These are phyloP conservation scores for Thryonomys swinderianus DNA, from an alignment of 2,113 vertebrate species.

Conservation along the genomic window DNA sequence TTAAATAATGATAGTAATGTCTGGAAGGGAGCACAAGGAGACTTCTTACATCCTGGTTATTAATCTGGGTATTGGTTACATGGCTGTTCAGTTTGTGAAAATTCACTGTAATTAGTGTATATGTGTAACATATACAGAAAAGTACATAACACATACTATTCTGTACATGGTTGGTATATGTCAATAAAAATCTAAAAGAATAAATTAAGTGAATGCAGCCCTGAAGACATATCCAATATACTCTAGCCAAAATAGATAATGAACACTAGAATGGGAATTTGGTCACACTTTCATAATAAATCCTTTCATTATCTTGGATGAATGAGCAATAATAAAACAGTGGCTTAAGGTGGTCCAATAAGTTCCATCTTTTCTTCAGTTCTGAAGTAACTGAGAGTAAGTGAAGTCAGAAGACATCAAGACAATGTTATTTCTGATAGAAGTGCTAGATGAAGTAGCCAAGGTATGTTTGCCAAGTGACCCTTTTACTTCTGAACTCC, in stretches of 20 bases:
- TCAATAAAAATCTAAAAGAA: conserved; percentile 47
- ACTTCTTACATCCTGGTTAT: not conserved
- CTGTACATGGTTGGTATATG: conserved; percentile 9
- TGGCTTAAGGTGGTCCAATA: not conserved
- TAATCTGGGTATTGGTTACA: conserved; percentile 4
- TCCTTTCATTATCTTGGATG: not conserved
- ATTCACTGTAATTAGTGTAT: conserved; percentile 15
- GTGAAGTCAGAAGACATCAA: conserved; percentile 28
- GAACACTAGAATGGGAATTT: not conserved
- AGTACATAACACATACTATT: not conserved
- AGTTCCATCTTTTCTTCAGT: not conserved
- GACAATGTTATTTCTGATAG: conserved; percentile 37
- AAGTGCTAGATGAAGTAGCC: not conserved
- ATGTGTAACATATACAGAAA: not conserved
- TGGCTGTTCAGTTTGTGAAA: conserved; percentile 39
- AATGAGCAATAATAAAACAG: conserved; percentile 34
- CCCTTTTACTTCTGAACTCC: conserved; percentile 6
- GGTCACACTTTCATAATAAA: conserved; percentile 18
- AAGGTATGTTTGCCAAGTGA: conserved; percentile 14
- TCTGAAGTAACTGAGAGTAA: conserved; percentile 17
- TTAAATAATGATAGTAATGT: not conserved
- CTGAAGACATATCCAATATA: conserved; percentile 38
- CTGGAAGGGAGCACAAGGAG: not conserved
- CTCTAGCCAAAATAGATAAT: conserved; percentile 21
- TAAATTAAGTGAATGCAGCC: conserved; percentile 45